Conservation (phyloP, 2,113 vertebrate species). For the Campylomormyrus tamandua region DNA sequence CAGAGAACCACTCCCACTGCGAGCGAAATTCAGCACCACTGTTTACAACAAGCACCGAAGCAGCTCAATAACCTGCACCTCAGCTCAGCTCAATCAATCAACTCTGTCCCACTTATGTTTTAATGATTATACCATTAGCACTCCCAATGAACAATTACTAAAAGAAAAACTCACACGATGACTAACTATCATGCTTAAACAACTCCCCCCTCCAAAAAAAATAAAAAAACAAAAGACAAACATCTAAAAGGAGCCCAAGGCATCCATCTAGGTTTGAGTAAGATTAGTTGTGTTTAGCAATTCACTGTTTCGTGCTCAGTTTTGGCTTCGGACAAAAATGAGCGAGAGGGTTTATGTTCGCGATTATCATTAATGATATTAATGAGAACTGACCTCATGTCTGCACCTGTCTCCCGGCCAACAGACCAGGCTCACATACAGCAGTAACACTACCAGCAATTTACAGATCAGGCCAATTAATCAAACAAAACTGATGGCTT, state of each 20-base stretch:
- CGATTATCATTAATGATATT: neutral
- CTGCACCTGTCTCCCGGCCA: neutral
- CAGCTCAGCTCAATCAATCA: neutral
- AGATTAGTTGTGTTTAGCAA: neutral
- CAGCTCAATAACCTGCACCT: neutral
- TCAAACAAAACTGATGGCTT: neutral
- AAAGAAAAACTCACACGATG: neutral
- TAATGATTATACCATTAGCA: conserved; percentile 5
- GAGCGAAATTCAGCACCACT: neutral
- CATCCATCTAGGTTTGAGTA: neutral
- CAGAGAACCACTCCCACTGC: neutral
- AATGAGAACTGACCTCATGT: neutral
- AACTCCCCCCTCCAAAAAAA: neutral
- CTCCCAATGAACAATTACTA: conserved; percentile 1
- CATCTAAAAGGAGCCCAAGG: neutral
- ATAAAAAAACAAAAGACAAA: neutral
- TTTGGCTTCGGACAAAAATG: neutral
- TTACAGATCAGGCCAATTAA: neutral
- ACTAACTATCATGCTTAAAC: neutral
- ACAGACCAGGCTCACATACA: neutral
- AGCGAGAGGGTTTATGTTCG: neutral
- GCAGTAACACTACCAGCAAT: conserved; percentile 9
- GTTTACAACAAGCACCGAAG: neutral
- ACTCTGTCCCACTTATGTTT: neutral
- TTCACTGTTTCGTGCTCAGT: neutral